These are phyloP conservation scores for Pachypanchax playfairii DNA, from an alignment of 2,113 vertebrate genomes.

Conservation along the genomic window DNA sequence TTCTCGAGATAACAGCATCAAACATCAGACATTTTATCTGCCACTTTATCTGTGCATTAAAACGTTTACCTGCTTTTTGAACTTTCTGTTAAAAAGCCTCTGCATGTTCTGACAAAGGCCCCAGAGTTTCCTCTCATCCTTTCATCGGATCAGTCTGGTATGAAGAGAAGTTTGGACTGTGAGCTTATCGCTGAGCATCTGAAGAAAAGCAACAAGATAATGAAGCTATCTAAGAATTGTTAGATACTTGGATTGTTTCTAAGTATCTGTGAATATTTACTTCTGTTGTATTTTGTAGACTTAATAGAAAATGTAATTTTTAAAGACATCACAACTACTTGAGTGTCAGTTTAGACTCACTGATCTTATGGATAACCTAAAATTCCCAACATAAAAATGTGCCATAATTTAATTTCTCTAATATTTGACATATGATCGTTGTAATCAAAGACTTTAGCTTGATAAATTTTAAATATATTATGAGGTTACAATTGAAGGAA, in stretches of 20 bases:
- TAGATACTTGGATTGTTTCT: constrained; percentile 2
- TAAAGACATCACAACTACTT: too few species aligned
- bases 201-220: constrained; percentile 14
- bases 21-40: constrained; percentile 41
- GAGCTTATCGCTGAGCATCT: constrained; percentile 20
- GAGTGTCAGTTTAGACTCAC: too few species aligned
- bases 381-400: too few species aligned
- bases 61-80: constrained; percentile 44
- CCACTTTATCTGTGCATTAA: constrained; percentile 36
- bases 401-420: too few species aligned
- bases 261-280: too few species aligned
- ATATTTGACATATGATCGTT: too few species aligned
- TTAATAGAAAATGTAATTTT: too few species aligned
- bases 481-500: too few species aligned
- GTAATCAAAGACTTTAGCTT: too few species aligned
- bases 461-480: too few species aligned
- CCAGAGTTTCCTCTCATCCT: constrained; percentile 17
- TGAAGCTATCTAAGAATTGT: constrained; percentile 11
- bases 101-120: constrained; percentile 44
- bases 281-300: too few species aligned
- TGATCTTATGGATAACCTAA: too few species aligned
- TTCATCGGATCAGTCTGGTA: constrained; percentile 38
- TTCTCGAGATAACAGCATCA: constrained; percentile 42
- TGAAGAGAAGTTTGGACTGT: constrained; percentile 8
- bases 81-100: constrained; percentile 31